These are phyloP conservation scores for Epinephelus moara DNA, from an alignment of 2,113 vertebrate species.

Conservation along the genomic window DNA sequence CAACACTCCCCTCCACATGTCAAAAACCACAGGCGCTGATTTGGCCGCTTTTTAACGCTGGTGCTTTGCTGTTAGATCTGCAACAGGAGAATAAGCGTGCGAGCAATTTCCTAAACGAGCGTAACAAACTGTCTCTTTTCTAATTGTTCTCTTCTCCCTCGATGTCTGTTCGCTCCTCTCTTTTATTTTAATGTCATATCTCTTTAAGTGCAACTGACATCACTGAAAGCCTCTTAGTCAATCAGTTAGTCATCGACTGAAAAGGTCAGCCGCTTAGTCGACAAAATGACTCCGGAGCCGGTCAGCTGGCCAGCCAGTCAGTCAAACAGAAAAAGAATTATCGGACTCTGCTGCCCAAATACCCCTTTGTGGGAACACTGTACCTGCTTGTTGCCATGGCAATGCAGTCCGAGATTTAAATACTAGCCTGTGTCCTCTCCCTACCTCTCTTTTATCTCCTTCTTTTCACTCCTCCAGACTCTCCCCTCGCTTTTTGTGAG, in stretches of 20 bases:
- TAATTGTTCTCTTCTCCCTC: conserved; percentile 23
- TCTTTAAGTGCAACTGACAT: conserved; percentile 57
- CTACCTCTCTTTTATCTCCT: conserved; percentile 58
- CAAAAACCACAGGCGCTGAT: conserved; percentile 48
- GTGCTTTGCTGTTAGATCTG: conserved; percentile 12
- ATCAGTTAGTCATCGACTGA: conserved; percentile 64
- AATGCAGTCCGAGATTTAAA: conserved; percentile 73
- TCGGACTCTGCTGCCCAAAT: conserved; percentile 55
- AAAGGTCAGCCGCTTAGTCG: conserved; percentile 75
- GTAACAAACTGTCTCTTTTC: conserved; percentile 4
- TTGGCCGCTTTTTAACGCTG: conserved; percentile 18
- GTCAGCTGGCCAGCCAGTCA: conserved; percentile 58
- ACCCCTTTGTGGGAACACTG: conserved; percentile 56
- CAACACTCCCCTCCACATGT: conserved; percentile 58
- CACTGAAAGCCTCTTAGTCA: conserved; percentile 70
- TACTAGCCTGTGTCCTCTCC: conserved; percentile 64
- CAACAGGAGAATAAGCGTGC: conserved; percentile 20
- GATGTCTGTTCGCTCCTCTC: conserved; percentile 4
- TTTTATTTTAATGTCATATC: conserved; percentile 48
- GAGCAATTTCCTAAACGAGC: conserved; percentile 29
- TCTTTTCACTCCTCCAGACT: conserved; percentile 63
- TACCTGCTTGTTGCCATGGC: conserved; percentile 82
- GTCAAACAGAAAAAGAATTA: conserved; percentile 52
- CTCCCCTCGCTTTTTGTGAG: conserved; percentile 56
- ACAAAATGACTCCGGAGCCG: conserved; percentile 58